Conservation (phyloP, 2,888 invertebrate genomes). For the Timema podura region DNA sequence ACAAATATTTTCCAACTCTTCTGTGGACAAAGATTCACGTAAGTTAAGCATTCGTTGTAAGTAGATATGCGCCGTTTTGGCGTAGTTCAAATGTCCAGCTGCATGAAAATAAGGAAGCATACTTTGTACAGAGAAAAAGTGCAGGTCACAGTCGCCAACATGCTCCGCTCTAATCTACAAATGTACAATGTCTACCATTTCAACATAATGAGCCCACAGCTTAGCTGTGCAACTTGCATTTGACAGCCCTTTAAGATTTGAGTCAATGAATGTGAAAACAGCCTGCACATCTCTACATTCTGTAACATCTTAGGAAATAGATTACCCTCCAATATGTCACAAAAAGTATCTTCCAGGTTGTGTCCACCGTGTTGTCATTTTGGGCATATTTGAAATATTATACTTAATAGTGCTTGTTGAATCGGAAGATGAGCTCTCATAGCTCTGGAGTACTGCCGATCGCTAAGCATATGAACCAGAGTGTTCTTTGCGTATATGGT, state of each 20-base stretch:
- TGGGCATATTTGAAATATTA: neutral
- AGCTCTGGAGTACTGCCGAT: neutral
- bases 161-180: neutral
- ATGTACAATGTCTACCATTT: neutral
- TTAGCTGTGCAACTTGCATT: neutral
- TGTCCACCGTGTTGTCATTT: neutral
- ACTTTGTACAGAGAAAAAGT: neutral
- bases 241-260: neutral
- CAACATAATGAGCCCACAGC: neutral
- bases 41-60: neutral
- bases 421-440: neutral
- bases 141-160: neutral
- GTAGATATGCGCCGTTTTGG: neutral
- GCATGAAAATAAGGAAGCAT: neutral
- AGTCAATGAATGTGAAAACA: neutral
- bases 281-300: neutral
- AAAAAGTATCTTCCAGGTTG: slow-evolving; percentile 10
- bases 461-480: neutral
- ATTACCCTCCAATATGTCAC: no score
- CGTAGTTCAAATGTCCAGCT: slow-evolving; percentile 1
- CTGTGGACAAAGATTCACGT: neutral
- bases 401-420: neutral
- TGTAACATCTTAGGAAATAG: neutral
- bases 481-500: neutral
- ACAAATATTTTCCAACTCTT: neutral